Conservation (phyloP, 2,797 vertebrate genomes). For the Microctenopoma lineatum region DNA sequence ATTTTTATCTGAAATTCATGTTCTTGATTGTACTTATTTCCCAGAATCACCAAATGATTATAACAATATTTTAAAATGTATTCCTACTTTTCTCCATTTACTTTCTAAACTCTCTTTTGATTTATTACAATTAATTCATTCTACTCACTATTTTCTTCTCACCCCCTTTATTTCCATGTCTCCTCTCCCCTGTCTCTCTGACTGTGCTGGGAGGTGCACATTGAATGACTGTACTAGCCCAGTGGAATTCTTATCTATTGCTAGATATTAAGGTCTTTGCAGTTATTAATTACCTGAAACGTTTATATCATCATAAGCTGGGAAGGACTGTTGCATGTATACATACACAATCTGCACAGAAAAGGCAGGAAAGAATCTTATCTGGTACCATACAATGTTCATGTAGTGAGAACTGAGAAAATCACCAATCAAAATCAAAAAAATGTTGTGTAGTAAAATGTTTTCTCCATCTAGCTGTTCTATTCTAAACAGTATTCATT, state of each 20-base stretch:
- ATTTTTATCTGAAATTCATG: neutral
- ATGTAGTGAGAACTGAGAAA: neutral
- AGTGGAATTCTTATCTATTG: constrained; percentile 56
- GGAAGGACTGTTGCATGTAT: constrained; percentile 25
- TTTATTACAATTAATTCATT: constrained; percentile 9
- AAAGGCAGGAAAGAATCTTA: constrained; percentile 10
- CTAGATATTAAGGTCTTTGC: constrained; percentile 41
- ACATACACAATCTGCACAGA: constrained; percentile 3
- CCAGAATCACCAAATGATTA: neutral
- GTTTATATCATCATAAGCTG: constrained; percentile 61
- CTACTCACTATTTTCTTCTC: neutral
- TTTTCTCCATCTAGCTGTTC: neutral
- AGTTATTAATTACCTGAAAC: constrained; percentile 72
- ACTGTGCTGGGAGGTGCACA: constrained; percentile 57
- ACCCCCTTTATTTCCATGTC: neutral
- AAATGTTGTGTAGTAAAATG: constrained; percentile 1
- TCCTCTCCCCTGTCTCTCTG: constrained; percentile 29
- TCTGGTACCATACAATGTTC: constrained; percentile 11
- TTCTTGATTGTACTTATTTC: neutral
- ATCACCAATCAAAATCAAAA: neutral
- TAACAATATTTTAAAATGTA: neutral
- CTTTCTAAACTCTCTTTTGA: neutral
- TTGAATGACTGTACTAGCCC: constrained; percentile 57
- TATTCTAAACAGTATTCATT: neutral
- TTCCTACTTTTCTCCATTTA: neutral